Base-by-base conservation (phyloP, 2,888 invertebrate species). In the Idaea straminata region DNA sequence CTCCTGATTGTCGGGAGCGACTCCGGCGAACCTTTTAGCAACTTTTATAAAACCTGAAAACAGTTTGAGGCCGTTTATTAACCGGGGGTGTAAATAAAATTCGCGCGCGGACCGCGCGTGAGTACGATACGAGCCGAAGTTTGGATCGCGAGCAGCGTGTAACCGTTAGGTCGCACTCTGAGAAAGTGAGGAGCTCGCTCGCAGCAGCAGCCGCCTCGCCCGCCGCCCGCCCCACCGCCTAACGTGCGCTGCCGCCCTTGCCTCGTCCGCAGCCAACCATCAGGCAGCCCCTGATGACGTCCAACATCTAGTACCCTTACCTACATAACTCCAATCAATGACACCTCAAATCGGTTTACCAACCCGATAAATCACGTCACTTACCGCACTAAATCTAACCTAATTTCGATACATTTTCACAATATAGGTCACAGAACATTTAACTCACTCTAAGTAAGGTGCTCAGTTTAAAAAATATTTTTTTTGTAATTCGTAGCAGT, bases 41-140 rank as follows among this genome's bases (percentile, higher is more conserved):
- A 86, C 83, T 86, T 88, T 89, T 76, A 73, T 68, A 25, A 85
- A 72, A 81, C 79, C 88, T 84, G 83, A 77, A 74, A 85, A 82
- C 83, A 86, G 86, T 86, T 87, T 88, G 86, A 83, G 63, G 83
- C 77, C 83, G 77, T 84, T 77, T 57, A 75, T 70, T 71, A 65
- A 78, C 78, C 73, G 77, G 79, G 66, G 76, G 68, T 66, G 62
- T 1, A 74, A 86, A 85, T 76, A 82, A 85, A 77, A 80, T 82
- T 65, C 83, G 83, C 84, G 81, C 69, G 82, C 82, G 82, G 81
- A 62, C 64, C 68, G 69, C 65, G 78, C 77, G 78, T 77, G 78
- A 72, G 74, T 25, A 25, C 25, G 67, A 72, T 65, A 72, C 65
- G 65, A 69, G 59, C 16, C 58, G 58, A n/a, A 47, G 47, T 47